Percentiles rank a stretch among this genome's conserved stretches.
phyloP scores from a whole-genome alignment of 2,797 vertebrate genomes.

The Rhinoraja longicauda region DNA sequence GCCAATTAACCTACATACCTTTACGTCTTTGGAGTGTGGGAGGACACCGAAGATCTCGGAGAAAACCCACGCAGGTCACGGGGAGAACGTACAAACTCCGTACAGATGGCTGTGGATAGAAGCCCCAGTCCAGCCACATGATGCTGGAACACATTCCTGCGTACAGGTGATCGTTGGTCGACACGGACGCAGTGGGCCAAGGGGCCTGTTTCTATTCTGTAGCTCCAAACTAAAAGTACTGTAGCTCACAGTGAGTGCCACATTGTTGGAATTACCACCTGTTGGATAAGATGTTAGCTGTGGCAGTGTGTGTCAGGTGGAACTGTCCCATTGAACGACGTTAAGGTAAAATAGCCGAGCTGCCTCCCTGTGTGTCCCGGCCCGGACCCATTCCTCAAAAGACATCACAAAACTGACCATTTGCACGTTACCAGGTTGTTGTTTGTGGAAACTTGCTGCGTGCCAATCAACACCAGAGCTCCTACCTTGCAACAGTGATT shows the following conservation, averaged over 20 bases:
- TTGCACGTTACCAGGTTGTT: background rate
- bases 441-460: background rate
- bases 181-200: no score
- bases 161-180: no score
- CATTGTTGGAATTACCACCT: background rate
- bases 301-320: background rate
- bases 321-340: no score
- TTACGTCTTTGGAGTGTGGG: no score
- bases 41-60: no score
- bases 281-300: background rate
- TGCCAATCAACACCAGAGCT: background rate
- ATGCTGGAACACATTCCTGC: no score
- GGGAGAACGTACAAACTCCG: no score
- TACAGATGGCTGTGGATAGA: background rate
- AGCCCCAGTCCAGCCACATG: background rate
- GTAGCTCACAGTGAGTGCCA: background rate
- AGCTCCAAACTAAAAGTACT: no score
- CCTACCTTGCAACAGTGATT: background rate
- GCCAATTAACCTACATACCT: no score
- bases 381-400: background rate
- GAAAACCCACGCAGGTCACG: no score
- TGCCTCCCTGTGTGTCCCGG: background rate
- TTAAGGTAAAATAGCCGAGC: background rate
- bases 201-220: no score
- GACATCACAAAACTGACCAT: background rate